Percentiles rank a stretch among this genome's conserved stretches.
Conservation (phyloP, 2,113 vertebrate species). For the Mirza zaza region DNA sequence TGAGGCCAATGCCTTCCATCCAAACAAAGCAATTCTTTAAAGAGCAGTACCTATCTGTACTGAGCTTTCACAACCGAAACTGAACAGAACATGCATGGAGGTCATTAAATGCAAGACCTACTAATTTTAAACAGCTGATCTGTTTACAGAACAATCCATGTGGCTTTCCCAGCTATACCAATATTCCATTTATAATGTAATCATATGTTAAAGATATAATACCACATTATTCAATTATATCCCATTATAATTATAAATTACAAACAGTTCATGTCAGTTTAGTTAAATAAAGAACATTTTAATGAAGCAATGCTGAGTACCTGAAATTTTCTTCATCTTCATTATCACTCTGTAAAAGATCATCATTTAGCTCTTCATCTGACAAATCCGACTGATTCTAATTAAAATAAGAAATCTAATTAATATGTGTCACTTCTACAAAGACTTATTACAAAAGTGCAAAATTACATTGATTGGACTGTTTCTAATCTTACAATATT, state of each 20-base stretch:
- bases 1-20: neutral
- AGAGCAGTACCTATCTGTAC: neutral
- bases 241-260: neutral
- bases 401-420: constrained; percentile 70
- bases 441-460: neutral
- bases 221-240: neutral
- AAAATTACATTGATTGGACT: neutral
- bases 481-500: neutral
- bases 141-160: neutral
- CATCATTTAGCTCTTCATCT: constrained; percentile 97
- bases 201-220: neutral
- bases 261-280: neutral
- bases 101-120: neutral
- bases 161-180: neutral
- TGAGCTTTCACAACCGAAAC: too few relatives aligned
- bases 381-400: constrained; percentile 96
- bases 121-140: neutral
- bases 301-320: constrained; percentile 71
- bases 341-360: constrained; percentile 97
- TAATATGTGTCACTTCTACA: constrained; percentile 3
- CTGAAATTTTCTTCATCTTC: constrained; percentile 90
- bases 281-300: neutral
- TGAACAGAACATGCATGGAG: neutral
- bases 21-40: neutral
- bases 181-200: neutral